A percentile compares a stretch with the other conserved stretches of the same genome.
These are phyloP conservation scores for Aleadryas rufinucha DNA, from an alignment of 2,113 vertebrate species.

Conservation along the genomic window DNA sequence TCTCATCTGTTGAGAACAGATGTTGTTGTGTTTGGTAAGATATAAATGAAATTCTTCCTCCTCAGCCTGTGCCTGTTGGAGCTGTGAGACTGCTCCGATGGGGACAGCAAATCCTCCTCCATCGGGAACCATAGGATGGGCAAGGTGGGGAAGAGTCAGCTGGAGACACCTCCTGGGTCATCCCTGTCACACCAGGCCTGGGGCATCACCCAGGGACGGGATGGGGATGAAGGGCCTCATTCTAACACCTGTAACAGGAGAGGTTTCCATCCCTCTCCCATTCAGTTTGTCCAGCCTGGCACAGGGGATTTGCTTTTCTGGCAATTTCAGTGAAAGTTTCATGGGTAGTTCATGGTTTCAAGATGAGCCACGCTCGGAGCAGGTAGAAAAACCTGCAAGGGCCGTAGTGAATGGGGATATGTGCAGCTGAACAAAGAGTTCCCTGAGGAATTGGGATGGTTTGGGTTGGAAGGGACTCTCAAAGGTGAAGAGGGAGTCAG, in stretches of 20 bases:
- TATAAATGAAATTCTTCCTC: neutral
- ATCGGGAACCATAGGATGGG: neutral
- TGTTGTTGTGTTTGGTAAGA: neutral
- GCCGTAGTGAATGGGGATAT: accelerated
- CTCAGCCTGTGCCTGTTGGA: neutral
- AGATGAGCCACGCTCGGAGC: accelerated
- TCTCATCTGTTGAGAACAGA: neutral
- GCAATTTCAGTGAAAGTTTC: neutral
- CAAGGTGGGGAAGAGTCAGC: neutral
- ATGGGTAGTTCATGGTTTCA: accelerated
- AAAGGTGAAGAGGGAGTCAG: neutral
- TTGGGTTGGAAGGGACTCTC: neutral
- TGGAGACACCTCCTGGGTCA: neutral
- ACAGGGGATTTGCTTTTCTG: accelerated
- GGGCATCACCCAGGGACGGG: neutral
- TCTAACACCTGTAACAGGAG: accelerated
- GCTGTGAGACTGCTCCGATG: neutral
- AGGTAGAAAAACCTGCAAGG: neutral
- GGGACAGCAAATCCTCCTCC: neutral
- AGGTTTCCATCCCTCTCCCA: accelerated
- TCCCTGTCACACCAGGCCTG: neutral
- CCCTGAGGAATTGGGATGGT: neutral
- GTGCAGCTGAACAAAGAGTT: neutral
- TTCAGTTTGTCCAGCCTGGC: accelerated
- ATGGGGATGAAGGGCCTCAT: neutral